phyloP scores from a whole-genome alignment of 2,113 vertebrate genomes.

The Phaetusa simplex region DNA sequence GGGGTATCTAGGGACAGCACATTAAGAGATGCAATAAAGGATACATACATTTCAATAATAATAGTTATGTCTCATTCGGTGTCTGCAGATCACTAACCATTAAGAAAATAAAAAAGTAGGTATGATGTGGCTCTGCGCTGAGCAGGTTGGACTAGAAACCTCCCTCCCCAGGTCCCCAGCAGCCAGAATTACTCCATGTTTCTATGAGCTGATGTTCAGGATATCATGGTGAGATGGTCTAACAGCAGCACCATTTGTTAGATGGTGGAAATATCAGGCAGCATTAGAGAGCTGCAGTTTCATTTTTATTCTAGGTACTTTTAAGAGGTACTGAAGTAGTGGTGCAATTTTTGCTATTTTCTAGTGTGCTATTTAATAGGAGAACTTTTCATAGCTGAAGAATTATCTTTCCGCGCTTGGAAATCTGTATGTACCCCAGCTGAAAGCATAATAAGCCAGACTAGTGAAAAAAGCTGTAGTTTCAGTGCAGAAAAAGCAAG shows the following conservation, averaged over 20 bases:
- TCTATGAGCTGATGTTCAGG: not conserved
- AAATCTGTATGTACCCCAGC: not conserved
- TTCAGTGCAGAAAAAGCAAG: not conserved
- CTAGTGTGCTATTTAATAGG: not conserved
- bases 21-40: not conserved
- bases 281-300: not conserved
- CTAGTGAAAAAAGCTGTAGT: not conserved
- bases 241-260: not conserved
- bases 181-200: not conserved
- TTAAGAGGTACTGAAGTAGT: not conserved
- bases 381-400: not conserved
- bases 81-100: not conserved
- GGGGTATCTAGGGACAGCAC: not conserved
- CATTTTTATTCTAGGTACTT: not conserved
- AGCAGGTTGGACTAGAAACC: not conserved
- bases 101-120: not conserved
- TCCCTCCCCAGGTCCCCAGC: not conserved
- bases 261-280: not conserved
- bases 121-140: not conserved
- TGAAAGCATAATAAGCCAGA: not conserved
- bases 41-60: not conserved
- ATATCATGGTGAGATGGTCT: not conserved
- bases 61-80: not conserved
- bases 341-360: not conserved
- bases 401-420: not conserved